These are phyloP conservation scores for Drosophila mayaguana DNA, from an alignment of 2,888 invertebrate species.

Conservation along the genomic window DNA sequence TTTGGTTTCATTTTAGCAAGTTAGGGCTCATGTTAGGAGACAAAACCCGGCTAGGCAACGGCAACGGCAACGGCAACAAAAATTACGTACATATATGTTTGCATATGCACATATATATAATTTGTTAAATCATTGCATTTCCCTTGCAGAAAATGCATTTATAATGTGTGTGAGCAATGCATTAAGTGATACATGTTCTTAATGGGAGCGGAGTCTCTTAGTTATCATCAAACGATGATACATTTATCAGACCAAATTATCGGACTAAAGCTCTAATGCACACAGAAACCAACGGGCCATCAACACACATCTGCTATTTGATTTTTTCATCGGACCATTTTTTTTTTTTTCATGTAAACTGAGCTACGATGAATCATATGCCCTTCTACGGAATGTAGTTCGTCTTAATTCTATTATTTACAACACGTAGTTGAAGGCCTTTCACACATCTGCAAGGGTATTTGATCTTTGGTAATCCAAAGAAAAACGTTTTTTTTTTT, in stretches of 20 bases:
- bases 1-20: conserved; percentile 62
- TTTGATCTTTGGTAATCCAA: conserved; percentile 1
- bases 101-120: conserved; percentile 30
- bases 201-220: neutral
- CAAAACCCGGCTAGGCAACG: conserved; percentile 66
- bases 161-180: neutral
- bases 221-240: neutral
- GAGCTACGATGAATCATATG: neutral
- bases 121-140: conserved; percentile 24
- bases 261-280: neutral
- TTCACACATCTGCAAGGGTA: conserved; percentile 12
- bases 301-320: neutral
- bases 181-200: neutral
- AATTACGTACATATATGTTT: conserved; percentile 39
- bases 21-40: conserved; percentile 80
- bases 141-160: conserved; percentile 10
- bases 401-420: neutral
- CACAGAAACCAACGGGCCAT: neutral
- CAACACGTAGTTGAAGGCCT: neutral
- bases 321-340: neutral
- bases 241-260: neutral
- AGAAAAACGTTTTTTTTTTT: conserved; percentile 10
- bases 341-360: neutral
- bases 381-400: neutral
- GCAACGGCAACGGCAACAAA: conserved; percentile 58